Evolutionary conservation across 2,113 vertebrate species (phyloP).

Genomic region (Sakesphorus luctuosus): DNA sequence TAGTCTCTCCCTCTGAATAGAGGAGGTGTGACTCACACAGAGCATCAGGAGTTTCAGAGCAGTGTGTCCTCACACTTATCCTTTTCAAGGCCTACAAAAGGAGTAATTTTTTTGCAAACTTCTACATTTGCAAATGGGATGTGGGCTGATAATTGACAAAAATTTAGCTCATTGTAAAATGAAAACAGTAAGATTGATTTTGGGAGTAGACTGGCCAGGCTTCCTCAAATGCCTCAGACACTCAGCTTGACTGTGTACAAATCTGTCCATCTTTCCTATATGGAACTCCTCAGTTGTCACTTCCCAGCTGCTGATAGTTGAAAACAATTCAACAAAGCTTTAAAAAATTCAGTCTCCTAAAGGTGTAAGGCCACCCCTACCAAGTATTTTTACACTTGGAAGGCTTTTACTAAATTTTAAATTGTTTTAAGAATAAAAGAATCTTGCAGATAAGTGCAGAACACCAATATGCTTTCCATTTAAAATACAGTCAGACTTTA

Average conservation of each 20-base stretch:
- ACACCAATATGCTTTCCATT: not conserved
- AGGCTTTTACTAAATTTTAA: not conserved
- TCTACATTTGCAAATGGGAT: not conserved
- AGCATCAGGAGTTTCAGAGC: not conserved
- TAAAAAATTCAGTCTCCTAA: not conserved
- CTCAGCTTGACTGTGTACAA: accelerated
- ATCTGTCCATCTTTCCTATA: not conserved
- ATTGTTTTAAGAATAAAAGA: not conserved
- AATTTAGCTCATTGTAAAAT: not conserved
- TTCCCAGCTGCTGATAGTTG: not conserved
- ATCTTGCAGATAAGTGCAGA: not conserved
- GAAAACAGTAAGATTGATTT: not conserved
- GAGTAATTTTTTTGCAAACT: not conserved
- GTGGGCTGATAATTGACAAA: not conserved
- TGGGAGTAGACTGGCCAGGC: not conserved
- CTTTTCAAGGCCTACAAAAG: not conserved
- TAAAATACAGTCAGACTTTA: not conserved
- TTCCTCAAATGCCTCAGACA: not conserved
- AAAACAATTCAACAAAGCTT: not conserved
- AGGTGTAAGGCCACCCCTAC: not conserved
- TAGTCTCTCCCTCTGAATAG: not conserved
- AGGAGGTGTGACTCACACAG: not conserved
- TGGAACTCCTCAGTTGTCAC: not conserved
- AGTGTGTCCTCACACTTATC: not conserved
- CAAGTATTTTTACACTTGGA: not conserved